These are phyloP conservation scores for Pedionomus torquatus DNA, from an alignment of 2,113 vertebrate genomes.

Conservation along the genomic window DNA sequence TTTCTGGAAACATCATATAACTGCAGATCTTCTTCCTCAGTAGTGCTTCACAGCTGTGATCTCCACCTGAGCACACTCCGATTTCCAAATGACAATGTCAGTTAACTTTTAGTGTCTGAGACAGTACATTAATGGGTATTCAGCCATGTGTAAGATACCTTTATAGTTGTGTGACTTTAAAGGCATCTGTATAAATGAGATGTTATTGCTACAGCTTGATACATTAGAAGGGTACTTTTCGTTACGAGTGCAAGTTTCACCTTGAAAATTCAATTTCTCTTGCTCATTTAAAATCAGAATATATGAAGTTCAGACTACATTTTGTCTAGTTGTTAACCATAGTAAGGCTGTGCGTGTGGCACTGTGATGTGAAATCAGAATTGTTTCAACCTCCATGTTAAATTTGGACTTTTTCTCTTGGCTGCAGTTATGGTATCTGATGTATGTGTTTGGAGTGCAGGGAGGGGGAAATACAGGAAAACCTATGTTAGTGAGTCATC, in stretches of 20 bases:
- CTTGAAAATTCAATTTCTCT: neutral
- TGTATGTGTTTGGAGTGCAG: neutral
- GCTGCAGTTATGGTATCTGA: neutral
- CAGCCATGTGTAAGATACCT: neutral
- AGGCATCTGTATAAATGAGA: neutral
- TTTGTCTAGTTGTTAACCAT: neutral
- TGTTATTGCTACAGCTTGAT: neutral
- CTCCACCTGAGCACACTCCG: neutral
- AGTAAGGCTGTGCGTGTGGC: neutral
- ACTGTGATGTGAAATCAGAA: neutral
- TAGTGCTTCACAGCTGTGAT: neutral
- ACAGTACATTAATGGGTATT: neutral
- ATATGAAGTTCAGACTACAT: neutral
- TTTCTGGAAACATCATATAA: neutral
- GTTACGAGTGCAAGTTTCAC: neutral
- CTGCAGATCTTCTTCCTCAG: neutral
- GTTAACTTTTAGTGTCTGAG: neutral
- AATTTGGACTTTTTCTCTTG: neutral
- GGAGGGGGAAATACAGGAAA: neutral
- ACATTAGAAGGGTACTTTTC: neutral
- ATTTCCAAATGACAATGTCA: neutral
- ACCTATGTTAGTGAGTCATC: neutral
- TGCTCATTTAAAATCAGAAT: neutral
- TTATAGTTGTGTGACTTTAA: neutral
- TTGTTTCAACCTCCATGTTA: neutral